Evolutionary conservation across 2,113 vertebrate genomes (phyloP).

Genomic region (Tenebrosternarchus preto): DNA sequence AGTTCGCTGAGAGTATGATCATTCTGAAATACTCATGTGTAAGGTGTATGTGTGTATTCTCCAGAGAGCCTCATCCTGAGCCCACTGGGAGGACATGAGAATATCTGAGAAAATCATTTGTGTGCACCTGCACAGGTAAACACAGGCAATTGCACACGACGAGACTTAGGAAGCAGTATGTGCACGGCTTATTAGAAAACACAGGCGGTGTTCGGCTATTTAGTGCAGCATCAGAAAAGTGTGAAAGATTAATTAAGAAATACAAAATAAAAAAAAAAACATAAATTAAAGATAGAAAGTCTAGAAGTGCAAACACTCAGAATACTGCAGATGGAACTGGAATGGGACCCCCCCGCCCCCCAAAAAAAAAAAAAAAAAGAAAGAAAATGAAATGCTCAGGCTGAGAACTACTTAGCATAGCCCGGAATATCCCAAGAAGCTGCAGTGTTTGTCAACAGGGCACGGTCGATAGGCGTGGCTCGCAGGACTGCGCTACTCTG

Average conservation of each 20-base stretch:
- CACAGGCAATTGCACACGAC: not conserved
- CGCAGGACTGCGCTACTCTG: not conserved
- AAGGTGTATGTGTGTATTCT: not conserved
- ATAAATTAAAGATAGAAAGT: not conserved
- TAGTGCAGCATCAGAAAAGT: not conserved
- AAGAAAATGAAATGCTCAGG: no score
- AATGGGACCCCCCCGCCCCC: no score
- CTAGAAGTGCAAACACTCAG: no score
- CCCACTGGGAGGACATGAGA: not conserved
- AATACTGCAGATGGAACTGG: no score
- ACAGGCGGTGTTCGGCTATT: no score
- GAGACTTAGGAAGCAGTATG: not conserved
- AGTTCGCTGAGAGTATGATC: not conserved
- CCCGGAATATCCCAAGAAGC: no score
- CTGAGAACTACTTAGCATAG: not conserved
- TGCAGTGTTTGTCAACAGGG: not conserved
- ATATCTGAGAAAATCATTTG: conserved; percentile 7
- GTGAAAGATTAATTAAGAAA: no score
- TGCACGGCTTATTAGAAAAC: not conserved
- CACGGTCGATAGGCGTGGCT: not conserved
- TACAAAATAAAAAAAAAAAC: not conserved
- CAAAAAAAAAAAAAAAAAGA: no score
- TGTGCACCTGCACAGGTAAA: conserved; percentile 11
- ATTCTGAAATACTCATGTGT: not conserved
- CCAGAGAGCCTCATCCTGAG: not conserved